Evolutionary conservation across 2,113 vertebrate species (phyloP), one percentile per base, ranked within the genome.

Genomic region (Pimephales promelas): DNA sequence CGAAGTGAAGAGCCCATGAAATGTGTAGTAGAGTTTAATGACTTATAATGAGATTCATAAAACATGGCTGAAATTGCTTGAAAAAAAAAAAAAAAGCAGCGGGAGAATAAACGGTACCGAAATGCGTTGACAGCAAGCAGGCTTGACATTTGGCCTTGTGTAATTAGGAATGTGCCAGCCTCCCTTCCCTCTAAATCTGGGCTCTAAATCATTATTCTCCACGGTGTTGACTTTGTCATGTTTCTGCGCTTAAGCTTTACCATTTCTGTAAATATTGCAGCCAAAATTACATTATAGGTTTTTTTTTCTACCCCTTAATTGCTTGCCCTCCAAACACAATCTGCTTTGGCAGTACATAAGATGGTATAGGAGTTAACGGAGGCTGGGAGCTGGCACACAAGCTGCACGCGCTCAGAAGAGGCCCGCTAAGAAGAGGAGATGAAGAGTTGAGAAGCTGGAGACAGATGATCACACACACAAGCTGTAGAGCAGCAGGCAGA

Each of bases 241-340:
- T 94, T 85, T 91, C 91, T 90, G 88, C 87, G 91, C 93, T 93
- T 93, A 94, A 93, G 91, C 90, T 84, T 78, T 83, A 86, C 83
- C 83, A 91, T 87, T 87, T 88, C 89, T 80, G 89, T 94, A 94
- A 95, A 94, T 93, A 94, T 94, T 85, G 90, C 90, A 92, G 94
- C 94, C 93, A 95, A 94, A 95, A 95, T 94, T 93, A 93, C 92
- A 94, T 95, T 94, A 93, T 92, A 93, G 91, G 2, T 40, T 54
- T 94, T 95, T 88, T 89, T 88, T 93, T 94, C 90, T 90, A 90
- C 91, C 90, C 93, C 94, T 94, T 95, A 95, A 95, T 95, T 95
- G 93, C 94, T 93, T 94, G 93, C 94, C 94, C 94, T 94, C 94
- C 92, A 94, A 95, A 95, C 93, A 94, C 94, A 95, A 95, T 95